phyloP scores from a whole-genome alignment of 2,113 vertebrate genomes.

The Vulpes lagopus region DNA sequence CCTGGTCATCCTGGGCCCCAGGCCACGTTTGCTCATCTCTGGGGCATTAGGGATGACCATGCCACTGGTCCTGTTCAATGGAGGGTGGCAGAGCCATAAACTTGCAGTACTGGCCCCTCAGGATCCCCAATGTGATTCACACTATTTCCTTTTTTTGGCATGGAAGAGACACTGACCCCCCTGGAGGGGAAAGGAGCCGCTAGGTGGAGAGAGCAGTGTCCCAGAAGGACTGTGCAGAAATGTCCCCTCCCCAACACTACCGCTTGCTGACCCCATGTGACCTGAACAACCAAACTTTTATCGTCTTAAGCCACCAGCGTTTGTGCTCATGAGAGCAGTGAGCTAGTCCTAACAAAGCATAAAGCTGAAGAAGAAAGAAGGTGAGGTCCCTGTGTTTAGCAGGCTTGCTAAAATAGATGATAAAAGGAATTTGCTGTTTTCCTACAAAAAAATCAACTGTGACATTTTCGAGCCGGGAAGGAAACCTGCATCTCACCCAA shows the following conservation, averaged over 20 bases:
- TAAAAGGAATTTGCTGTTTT: background rate
- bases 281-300: background rate
- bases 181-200: background rate
- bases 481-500: too few species aligned
- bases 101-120: background rate
- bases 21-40: background rate
- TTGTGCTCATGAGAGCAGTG: background rate
- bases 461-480: background rate
- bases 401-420: background rate
- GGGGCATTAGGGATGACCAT: background rate
- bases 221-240: background rate
- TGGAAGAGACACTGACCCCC: background rate
- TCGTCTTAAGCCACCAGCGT: background rate
- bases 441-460: background rate
- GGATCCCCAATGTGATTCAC: background rate
- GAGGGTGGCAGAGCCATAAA: background rate
- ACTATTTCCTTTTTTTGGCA: background rate
- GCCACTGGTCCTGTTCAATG: too few species aligned
- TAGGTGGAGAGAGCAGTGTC: background rate
- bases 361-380: background rate
- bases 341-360: background rate
- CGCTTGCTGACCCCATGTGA: background rate
- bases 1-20: background rate
- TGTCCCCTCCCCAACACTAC: background rate
- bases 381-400: accelerated